Evolutionary conservation across 2,888 invertebrate species (phyloP).

Genomic region (Drosophila parthenogenetica): DNA sequence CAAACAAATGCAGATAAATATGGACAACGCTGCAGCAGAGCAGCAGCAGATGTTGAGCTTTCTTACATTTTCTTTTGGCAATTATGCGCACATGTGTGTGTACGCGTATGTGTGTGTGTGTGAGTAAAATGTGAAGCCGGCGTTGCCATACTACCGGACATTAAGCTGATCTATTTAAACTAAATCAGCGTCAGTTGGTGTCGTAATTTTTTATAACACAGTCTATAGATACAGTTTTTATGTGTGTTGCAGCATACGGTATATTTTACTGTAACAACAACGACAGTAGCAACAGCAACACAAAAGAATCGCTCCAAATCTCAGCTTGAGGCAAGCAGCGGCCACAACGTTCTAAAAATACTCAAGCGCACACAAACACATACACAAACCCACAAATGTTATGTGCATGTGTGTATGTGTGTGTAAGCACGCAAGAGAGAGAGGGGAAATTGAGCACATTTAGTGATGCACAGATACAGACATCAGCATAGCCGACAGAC

Average conservation of each 20-base stretch:
- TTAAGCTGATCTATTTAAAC: slow-evolving; percentile 45
- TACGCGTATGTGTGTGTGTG: neutral
- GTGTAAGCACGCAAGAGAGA: slow-evolving; percentile 8
- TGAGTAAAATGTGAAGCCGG: neutral
- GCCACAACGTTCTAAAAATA: slow-evolving; percentile 53
- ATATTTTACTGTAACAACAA: slow-evolving; percentile 69
- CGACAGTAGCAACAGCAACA: slow-evolving; percentile 36
- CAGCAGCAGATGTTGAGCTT: slow-evolving; percentile 18
- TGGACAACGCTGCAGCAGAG: slow-evolving; percentile 2
- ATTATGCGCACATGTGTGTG: slow-evolving; percentile 22
- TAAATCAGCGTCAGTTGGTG: slow-evolving; percentile 49
- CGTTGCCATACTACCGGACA: slow-evolving; percentile 27
- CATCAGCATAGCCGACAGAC: slow-evolving; percentile 34
- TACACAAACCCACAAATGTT: neutral
- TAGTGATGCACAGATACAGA: slow-evolving; percentile 50
- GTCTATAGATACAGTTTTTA: slow-evolving; percentile 39
- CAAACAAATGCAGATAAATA: slow-evolving; percentile 19
- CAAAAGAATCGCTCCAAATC: slow-evolving; percentile 57
- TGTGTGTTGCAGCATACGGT: slow-evolving; percentile 63
- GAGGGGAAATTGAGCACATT: neutral
- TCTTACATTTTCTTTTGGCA: slow-evolving; percentile 27
- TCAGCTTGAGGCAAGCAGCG: slow-evolving; percentile 29
- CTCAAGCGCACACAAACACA: slow-evolving; percentile 9
- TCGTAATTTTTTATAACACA: slow-evolving; percentile 52
- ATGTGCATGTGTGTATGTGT: neutral